Evolutionary conservation across 2,888 invertebrate species (phyloP), one percentile per base, ranked within the genome.

Genomic region (Brachylomia viminalis): DNA sequence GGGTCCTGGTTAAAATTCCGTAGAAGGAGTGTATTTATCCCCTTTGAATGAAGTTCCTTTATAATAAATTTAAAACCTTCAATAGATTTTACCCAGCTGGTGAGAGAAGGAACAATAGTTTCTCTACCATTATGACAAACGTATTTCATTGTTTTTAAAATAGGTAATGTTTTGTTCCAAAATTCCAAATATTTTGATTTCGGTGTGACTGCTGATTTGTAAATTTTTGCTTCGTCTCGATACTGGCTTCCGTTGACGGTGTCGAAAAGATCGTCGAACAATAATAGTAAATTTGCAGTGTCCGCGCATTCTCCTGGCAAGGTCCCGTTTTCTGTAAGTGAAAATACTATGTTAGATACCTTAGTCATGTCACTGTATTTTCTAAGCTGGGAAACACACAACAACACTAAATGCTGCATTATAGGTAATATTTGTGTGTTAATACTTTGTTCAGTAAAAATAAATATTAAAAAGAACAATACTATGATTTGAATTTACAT

Each of bases 211-310:
- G 54, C 20, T 10, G 59, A 59, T 59, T 4, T 8, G 59, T 59
- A 59, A 0, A 59, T 33, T 33, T 38, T 61, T 23, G 6, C 33
- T 33, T 61, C 33, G 23, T 33, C 33, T 59, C 20, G 20, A 59
- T n/a, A n/a, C 11, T 33, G 33, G 33, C 20, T 33, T 59, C 11
- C 30, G 11, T 61, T 33, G 33, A 59, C 59, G 20, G 59, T 5
- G 33, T 59, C 59, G 59, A 59, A 59, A 10, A 59, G 33, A 23
- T 59, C 59, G 59, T 59, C 59, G 33, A 59, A 59, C 23, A 58
- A 17, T 0, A 58, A 30, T 30, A 58, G 15, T 8, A 38, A 6
- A 15, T n/a, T 38, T 38, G 61, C 61, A 15, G 61, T 62, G 42
- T 45, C 64, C 42, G 27, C n/a, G 10, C 42, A n/a, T 62, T 62